phyloP scores from a whole-genome alignment of 2,888 invertebrate species.

The Junonia oenone region DNA sequence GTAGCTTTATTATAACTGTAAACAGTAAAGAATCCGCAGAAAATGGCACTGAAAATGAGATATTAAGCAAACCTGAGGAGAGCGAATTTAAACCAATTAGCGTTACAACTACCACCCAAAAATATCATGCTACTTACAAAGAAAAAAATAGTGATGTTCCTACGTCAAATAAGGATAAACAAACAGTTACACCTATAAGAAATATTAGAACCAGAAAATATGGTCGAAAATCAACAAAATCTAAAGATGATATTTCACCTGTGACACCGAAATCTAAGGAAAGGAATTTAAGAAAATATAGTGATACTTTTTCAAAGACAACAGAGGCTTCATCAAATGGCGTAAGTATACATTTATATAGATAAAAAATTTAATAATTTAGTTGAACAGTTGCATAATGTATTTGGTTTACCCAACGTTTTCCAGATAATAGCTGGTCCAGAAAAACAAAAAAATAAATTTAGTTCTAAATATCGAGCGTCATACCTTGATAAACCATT shows the following conservation, averaged over 20 bases:
- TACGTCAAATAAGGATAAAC: slow-evolving; percentile 37
- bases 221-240: slow-evolving; percentile 44
- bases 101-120: slow-evolving; percentile 47
- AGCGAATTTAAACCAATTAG: slow-evolving; percentile 43
- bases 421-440: slow-evolving; percentile 67
- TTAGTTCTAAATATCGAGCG: slow-evolving; percentile 81
- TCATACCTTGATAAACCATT: slow-evolving; percentile 75
- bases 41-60: slow-evolving; percentile 46
- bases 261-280: slow-evolving; percentile 46
- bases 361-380: not conserved
- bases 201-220: slow-evolving; percentile 63
- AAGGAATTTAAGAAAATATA: slow-evolving; percentile 53
- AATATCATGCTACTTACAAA: slow-evolving; percentile 64
- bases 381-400: not conserved
- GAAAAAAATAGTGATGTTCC: slow-evolving; percentile 38
- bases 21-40: slow-evolving; percentile 61
- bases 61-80: slow-evolving; percentile 42
- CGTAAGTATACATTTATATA: slow-evolving; percentile 46
- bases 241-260: slow-evolving; percentile 39
- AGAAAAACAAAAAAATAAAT: slow-evolving; percentile 74
- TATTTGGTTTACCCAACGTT: slow-evolving; percentile 2
- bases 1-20: slow-evolving; percentile 51
- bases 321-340: slow-evolving; percentile 65
- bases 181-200: slow-evolving; percentile 46
- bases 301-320: slow-evolving; percentile 60